A percentile compares a stretch with the other conserved stretches of the same genome.
Evolutionary conservation across 2,888 invertebrate genomes (phyloP).

Genomic region (Taenaris catops): DNA sequence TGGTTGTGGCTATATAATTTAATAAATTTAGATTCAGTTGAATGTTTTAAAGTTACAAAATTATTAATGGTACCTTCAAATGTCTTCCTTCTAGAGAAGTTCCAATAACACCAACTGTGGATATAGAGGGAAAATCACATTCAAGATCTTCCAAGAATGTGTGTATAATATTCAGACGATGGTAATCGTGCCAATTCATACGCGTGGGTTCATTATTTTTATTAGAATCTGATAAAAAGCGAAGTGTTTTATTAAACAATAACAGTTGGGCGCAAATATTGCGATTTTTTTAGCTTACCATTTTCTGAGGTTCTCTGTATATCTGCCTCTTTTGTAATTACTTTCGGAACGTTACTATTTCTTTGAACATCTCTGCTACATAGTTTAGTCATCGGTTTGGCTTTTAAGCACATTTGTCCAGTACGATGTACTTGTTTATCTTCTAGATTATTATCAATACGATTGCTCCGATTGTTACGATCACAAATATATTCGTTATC

Average conservation of each 20-base stretch:
- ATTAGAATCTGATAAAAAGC: conserved; percentile 3
- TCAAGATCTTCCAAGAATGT: conserved; percentile 54
- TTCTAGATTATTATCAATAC: too few relatives aligned
- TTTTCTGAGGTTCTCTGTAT: neutral
- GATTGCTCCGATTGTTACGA: too few relatives aligned
- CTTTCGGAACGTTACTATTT: neutral
- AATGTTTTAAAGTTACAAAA: too few relatives aligned
- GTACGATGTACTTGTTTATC: neutral
- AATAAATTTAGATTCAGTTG: too few relatives aligned
- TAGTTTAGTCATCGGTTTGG: neutral
- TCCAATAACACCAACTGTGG: conserved; percentile 53
- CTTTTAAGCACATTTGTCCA: neutral
- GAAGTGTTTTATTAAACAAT: too few relatives aligned
- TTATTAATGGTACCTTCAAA: conserved; percentile 61
- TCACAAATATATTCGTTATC: too few relatives aligned
- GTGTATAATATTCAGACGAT: conserved; percentile 50
- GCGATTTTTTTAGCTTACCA: conserved; percentile 1
- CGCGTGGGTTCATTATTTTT: conserved; percentile 12
- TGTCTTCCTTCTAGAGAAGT: conserved; percentile 54
- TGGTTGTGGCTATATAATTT: too few relatives aligned
- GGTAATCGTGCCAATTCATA: conserved; percentile 60
- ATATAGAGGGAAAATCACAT: conserved; percentile 51
- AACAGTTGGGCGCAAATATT: too few relatives aligned
- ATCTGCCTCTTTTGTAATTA: neutral
- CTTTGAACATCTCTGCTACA: neutral